Conservation (phyloP, 2,113 vertebrate genomes). For the Paedocypris sp. region DNA sequence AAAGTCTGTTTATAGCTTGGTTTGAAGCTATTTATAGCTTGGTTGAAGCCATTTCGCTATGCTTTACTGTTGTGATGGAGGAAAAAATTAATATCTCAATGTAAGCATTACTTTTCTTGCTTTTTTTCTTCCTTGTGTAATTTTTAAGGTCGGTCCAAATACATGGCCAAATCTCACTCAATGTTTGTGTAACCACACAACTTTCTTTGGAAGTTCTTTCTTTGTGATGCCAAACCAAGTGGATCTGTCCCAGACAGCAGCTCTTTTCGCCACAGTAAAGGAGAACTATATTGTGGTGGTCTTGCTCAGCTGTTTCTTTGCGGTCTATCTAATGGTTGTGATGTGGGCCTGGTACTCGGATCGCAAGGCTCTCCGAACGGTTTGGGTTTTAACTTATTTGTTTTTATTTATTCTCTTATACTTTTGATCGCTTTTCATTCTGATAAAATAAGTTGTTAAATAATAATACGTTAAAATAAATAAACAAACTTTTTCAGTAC, state of each 20-base stretch:
- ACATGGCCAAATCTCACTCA: conserved; percentile 50
- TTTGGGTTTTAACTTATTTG: no score
- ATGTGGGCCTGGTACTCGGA: conserved; percentile 68
- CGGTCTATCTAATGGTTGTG: conserved; percentile 57
- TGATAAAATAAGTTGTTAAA: no score
- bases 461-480: no score
- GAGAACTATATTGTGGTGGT: conserved; percentile 67
- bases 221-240: conserved; percentile 67
- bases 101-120: no score
- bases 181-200: conserved; percentile 73
- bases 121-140: no score
- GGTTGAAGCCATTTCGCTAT: no score
- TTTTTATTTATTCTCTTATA: no score
- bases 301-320: conserved; percentile 59
- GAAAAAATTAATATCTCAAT: no score
- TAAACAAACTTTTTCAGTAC: no score
- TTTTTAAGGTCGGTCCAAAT: conserved; percentile 64
- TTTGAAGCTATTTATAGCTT: no score
- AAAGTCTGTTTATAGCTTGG: not conserved
- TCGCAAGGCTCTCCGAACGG: conserved; percentile 58
- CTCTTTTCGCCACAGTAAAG: conserved; percentile 55
- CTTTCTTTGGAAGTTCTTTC: conserved; percentile 65
- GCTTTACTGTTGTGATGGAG: no score
- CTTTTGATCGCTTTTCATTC: no score
- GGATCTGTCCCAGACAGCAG: conserved; percentile 52